Conservation (phyloP, 2,113 vertebrate species). For the Papio anubis region DNA sequence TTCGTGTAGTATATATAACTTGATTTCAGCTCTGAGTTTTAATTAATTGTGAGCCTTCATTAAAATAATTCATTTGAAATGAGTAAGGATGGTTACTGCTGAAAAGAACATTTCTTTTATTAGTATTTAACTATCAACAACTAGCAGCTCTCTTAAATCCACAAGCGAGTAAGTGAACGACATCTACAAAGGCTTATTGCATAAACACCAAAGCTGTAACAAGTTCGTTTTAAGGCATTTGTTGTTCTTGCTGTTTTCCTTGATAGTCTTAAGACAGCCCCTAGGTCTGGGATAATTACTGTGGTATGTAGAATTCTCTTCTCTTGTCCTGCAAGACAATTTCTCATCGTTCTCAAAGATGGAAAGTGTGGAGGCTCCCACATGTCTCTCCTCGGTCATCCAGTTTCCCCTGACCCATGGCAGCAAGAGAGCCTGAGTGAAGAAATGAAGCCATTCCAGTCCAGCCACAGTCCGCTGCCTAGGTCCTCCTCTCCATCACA, state of each 20-base stretch:
- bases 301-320: background rate
- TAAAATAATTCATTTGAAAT: background rate
- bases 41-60: background rate
- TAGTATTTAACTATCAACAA: background rate
- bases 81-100: background rate
- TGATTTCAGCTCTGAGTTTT: background rate
- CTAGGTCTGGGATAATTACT: background rate
- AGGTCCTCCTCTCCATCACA: background rate
- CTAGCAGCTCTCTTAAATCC: slow-evolving; percentile 61
- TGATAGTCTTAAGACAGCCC: background rate
- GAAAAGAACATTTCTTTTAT: background rate
- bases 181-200: no score
- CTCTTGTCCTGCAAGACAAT: background rate
- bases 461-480: background rate
- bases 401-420: background rate
- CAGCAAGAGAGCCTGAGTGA: background rate
- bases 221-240: background rate
- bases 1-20: background rate
- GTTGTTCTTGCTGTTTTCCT: background rate
- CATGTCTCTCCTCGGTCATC: accelerated
- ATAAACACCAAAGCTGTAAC: background rate
- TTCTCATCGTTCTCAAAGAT: background rate
- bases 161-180: background rate
- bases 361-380: no score
- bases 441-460: background rate